Evolutionary conservation across 2,797 vertebrate species (phyloP), one percentile per base, ranked within the genome.

Genomic region (Ptychobarbus kaznakovi): DNA sequence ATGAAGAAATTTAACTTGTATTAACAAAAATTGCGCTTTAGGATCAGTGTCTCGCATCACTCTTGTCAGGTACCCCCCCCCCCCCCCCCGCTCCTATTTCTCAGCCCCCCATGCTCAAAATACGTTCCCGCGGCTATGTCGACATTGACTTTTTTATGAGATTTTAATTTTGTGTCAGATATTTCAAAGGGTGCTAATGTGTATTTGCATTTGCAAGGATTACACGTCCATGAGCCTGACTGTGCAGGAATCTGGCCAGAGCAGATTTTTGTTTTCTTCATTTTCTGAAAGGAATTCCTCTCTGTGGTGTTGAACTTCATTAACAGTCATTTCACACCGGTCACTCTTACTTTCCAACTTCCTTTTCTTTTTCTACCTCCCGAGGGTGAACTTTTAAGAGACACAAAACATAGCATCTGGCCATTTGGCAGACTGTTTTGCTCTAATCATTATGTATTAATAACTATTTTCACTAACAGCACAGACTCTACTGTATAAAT

Each of bases 311-410:
- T 92, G 90, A 93, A 89, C 93, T 95, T 96, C 94, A 95, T 96
- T 96, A 96, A 94, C 93, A 96, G 94, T 95, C 94, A 93, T 93
- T 93, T 94, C 95, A 95, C 95, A 95, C 94, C 92, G 91, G 86
- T 92, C 93, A 89, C 91, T 95, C 92, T 92, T 92, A 93, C 46
- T 77, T 82, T 75, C 18, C n/a, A 73, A 46, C 75, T 86, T 77
- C 66, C 73, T 73, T 38, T 25, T 66, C 58, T 25, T 32, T 42
- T 35, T 81, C 74, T 82, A 53, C 15, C 56, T 65, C 46, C 90
- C 51, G 92, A 94, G 61, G 91, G 88, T 90, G 92, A 94, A 93
- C 83, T 91, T 86, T 92, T 85, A 51, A 65, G 53, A 86, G 63
- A 68, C 81, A 51, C 61, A 75, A 85, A 65, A 25, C 4, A 86